Base-by-base conservation (phyloP, 2,797 vertebrate genomes). In the Spinibarbus caldwelli region DNA sequence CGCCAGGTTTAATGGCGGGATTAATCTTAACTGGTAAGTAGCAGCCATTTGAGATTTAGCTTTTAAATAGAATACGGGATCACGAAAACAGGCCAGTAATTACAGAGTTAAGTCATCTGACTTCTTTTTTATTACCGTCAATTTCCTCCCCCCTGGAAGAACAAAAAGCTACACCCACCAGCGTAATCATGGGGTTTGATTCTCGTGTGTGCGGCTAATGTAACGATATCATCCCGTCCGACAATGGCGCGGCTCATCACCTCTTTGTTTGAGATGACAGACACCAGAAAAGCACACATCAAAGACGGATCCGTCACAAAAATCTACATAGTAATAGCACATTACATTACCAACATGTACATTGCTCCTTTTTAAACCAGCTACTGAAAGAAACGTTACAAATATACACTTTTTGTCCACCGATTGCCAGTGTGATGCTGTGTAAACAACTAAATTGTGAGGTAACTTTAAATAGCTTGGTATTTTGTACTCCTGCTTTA, bases 71-170 rank as follows among this genome's bases (percentile, higher is more conserved):
- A 90, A 90, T 75, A 90, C 87, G 89, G 91, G 92, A 88, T 91
- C 94, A 92, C 93, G 91, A 94, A 94, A 95, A 93, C 90, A 91
- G 75, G 91, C 90, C 92, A 93, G 95, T 92, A 96, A 96, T 96
- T 93, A 95, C 95, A 96, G 91, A 92, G 93, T 91, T 91, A 93
- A 96, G 95, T 96, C 96, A 96, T 88, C 91, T 78, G 92, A 91
- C 95, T 96, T 95, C 96, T 96, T 97, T 96, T 88, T 96, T 97
- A 97, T 96, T 96, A 96, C 96, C 96, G 96, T 95, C 96, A 95
- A 96, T 96, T 94, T 96, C 94, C 95, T 96, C 96, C 96, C 93
- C 95, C 95, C 94, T 95, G 93, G 91, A 93, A 94, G 92, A 93
- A 94, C 86, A 94, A 95, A 94, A 96, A 95, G 94, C 96, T 94